Evolutionary conservation across 2,113 vertebrate genomes (phyloP).

Genomic region (Aegithalos caudatus): DNA sequence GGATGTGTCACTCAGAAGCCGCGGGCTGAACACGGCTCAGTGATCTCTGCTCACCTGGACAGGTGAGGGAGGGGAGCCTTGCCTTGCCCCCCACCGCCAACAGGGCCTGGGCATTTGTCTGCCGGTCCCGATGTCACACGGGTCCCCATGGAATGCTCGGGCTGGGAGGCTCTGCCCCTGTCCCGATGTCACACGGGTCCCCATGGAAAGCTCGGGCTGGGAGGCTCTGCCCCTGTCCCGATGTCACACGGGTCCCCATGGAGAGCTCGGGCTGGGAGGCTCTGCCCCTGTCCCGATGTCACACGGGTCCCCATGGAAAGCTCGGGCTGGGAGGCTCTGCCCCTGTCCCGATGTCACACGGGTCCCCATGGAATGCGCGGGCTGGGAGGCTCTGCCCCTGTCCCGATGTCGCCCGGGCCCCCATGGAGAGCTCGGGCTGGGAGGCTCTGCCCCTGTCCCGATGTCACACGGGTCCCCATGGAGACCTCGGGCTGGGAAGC

Average conservation of each 20-base stretch:
- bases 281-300: neutral
- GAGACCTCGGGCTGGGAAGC: neutral
- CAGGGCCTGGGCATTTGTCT: neutral
- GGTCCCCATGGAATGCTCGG: accelerated
- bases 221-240: neutral
- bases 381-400: neutral
- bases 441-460: neutral
- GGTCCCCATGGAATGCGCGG: accelerated
- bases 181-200: neutral
- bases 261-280: neutral
- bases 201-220: neutral
- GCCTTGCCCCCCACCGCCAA: neutral
- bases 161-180: neutral
- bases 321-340: neutral
- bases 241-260: accelerated
- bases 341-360: neutral
- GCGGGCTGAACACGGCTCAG: accelerated
- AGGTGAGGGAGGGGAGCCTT: neutral
- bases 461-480: accelerated
- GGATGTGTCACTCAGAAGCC: neutral
- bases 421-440: neutral
- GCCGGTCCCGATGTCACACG: neutral
- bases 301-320: neutral
- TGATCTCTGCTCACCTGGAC: neutral
- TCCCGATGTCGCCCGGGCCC: neutral